phyloP scores from a whole-genome alignment of 2,113 vertebrate genomes.

The Phylloscopus whistleri region DNA sequence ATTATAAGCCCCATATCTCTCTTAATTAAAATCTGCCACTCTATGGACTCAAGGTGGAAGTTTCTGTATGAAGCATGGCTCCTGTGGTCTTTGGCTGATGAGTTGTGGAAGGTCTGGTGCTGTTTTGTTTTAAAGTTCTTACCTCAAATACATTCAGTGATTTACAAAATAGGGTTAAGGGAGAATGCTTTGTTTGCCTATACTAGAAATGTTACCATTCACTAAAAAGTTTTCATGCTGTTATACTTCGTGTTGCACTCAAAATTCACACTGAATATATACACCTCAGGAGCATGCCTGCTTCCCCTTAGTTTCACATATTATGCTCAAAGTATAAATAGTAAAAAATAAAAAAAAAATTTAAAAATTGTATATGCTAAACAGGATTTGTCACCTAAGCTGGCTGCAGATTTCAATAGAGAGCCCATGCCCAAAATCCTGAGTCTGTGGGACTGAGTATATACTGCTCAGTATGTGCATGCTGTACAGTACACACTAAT shows the following conservation, averaged over 20 bases:
- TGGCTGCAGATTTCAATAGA: neutral
- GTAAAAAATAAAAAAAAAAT: neutral
- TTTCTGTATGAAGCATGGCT: neutral
- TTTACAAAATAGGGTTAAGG: neutral
- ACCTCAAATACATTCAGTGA: neutral
- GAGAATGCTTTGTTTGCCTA: neutral
- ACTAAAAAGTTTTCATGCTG: neutral
- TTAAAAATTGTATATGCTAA: neutral
- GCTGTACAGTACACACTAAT: neutral
- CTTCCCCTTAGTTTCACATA: neutral
- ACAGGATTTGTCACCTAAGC: neutral
- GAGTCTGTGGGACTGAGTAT: neutral
- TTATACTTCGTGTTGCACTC: neutral
- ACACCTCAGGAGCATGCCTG: neutral
- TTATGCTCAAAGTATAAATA: neutral
- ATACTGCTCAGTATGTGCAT: neutral
- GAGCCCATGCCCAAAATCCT: neutral
- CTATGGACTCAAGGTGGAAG: neutral
- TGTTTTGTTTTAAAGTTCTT: neutral
- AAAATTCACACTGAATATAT: neutral
- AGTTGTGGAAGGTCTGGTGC: neutral
- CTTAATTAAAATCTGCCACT: neutral
- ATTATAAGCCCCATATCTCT: neutral
- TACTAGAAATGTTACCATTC: neutral
- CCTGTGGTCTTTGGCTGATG: neutral